Base-by-base conservation (phyloP, 1,140 invertebrate genomes). In the Cotesia chilonis region DNA sequence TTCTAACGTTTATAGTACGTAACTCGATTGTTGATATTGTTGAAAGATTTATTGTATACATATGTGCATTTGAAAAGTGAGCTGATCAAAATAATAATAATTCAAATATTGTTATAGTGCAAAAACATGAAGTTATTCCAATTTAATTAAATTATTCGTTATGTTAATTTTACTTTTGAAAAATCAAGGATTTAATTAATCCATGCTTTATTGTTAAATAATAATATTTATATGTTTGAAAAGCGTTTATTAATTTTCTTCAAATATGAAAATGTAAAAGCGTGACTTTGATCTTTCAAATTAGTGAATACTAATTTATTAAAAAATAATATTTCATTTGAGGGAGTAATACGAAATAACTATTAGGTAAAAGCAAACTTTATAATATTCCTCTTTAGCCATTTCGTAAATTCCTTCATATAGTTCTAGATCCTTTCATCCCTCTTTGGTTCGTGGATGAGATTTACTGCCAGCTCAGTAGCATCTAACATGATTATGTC, bases 391-490 rank as follows among this genome's bases (percentile, higher is more conserved):
- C 52, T 35, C 28, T 60, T 10, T 2, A 10, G n/a, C 20, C n/a
- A 38, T 57, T 55, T 57, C 14, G 35, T n/a, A 55, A 68, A 68
- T 68, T 20, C 36, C 3, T 17, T 57, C 66, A 68, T 57, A 68
- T 35, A 67, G 35, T 64, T 36, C 10, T 64, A 12, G 61, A 64
- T 36, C 10, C 37, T 64, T 17, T 12, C 37, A 35, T 64, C 37
- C 6, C 61, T 64, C 61, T 64, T 35, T 64, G 35, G 14, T 20
- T 67, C 51, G 20, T 20, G 41, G 64, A 67, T 67, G 51, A 67
- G 28, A 67, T 67, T 67, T 54, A 67, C 38, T 35, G 64, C 64
- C 14, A 67, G 64, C 38, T 67, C 54, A 67, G 51, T 67, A 20
- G 7, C 52, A 17, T 67, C 64, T 52, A 67, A 67, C 51, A 28